A percentile compares a stretch with the other conserved stretches of the same genome.
These are phyloP conservation scores for Phaethornis superciliosus DNA, from an alignment of 2,113 vertebrate genomes.

Conservation along the genomic window DNA sequence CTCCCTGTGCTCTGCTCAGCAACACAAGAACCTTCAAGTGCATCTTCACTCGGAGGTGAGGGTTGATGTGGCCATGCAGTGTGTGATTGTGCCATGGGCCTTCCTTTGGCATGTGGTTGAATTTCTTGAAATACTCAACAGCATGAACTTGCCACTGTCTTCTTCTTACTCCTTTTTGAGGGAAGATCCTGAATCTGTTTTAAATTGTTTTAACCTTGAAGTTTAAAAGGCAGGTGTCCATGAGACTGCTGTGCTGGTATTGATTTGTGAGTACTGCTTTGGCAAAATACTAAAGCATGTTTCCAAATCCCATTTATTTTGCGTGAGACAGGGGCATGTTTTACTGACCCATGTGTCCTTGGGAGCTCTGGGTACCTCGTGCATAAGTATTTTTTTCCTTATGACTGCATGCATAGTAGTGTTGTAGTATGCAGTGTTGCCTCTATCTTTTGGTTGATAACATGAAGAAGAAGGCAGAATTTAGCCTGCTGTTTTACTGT, in stretches of 20 bases:
- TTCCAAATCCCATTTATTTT: neutral
- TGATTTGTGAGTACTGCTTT: neutral
- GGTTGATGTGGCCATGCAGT: rapidly evolving
- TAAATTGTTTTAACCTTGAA: neutral
- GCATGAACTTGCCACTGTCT: rapidly evolving
- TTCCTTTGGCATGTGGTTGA: neutral
- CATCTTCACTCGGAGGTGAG: neutral
- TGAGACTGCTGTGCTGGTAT: neutral
- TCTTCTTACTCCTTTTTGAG: neutral
- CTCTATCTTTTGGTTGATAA: neutral
- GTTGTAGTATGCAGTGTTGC: rapidly evolving
- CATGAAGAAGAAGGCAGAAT: neutral
- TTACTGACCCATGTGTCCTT: neutral
- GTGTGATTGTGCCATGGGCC: rapidly evolving
- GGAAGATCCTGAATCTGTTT: neutral
- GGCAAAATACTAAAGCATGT: neutral
- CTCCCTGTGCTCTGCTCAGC: neutral
- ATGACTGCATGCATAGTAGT: neutral
- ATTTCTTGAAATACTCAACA: neutral
- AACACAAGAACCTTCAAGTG: no score
- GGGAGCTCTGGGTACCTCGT: neutral
- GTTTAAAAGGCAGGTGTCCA: neutral
- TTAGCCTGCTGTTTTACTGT: rapidly evolving
- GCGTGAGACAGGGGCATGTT: neutral
- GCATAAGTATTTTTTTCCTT: neutral